Conservation (phyloP, 2,113 vertebrate genomes). For the Petrocephalus zakoni region DNA sequence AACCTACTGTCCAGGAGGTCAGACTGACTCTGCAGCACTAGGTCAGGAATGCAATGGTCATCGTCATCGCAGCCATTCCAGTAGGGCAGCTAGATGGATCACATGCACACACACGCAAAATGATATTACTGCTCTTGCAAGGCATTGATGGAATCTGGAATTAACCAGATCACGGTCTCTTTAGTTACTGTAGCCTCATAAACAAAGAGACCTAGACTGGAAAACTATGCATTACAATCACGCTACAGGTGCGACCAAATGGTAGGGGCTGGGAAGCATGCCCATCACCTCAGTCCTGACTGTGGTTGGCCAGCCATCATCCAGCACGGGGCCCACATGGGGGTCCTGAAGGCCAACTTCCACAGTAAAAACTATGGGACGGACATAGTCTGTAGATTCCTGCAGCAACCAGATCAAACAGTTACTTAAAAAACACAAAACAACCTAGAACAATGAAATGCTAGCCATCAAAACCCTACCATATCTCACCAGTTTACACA, state of each 20-base stretch:
- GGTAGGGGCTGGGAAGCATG: not conserved
- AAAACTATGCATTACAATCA: not conserved
- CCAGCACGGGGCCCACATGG: constrained; percentile 67
- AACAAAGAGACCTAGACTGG: not conserved
- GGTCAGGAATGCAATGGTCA: constrained; percentile 84
- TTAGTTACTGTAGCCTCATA: not conserved
- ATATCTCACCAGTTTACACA: not conserved
- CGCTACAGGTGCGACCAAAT: not conserved
- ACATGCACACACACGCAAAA: not conserved
- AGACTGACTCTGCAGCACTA: constrained; percentile 74
- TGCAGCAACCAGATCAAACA: constrained; percentile 32
- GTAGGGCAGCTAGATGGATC: constrained; percentile 75
- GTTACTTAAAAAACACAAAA: not conserved
- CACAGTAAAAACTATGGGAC: constrained; percentile 78
- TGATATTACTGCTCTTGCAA: not conserved
- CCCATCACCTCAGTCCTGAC: constrained; percentile 70
- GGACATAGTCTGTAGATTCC: constrained; percentile 90
- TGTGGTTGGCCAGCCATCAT: constrained; percentile 81
- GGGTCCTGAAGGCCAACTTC: constrained; percentile 70
- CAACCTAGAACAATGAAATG: not conserved
- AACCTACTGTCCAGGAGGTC: constrained; percentile 81
- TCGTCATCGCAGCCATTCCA: constrained; percentile 97
- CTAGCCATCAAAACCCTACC: not conserved
- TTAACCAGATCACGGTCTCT: not conserved
- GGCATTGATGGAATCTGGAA: not conserved